phyloP scores from a whole-genome alignment of 2,888 invertebrate genomes.

The Thymelicus acteon region DNA sequence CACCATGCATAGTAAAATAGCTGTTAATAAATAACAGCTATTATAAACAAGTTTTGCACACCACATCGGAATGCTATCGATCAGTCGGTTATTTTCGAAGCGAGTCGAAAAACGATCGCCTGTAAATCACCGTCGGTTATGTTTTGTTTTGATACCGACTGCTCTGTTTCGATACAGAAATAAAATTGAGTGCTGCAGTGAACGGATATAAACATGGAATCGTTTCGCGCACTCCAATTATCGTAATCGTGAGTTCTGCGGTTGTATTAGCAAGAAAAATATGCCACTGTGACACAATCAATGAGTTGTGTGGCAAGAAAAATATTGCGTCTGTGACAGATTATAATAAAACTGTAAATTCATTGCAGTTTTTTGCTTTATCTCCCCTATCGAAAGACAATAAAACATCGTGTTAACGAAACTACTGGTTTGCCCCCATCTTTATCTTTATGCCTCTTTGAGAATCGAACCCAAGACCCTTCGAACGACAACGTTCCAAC shows the following conservation, averaged over 20 bases:
- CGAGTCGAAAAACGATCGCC: slow-evolving; percentile 39
- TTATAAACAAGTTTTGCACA: slow-evolving; percentile 29
- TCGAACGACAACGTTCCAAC: no score
- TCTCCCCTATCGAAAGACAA: no score
- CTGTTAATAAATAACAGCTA: background rate
- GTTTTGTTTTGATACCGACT: slow-evolving; percentile 38
- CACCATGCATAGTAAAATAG: no score
- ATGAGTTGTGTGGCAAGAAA: no score
- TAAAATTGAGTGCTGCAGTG: slow-evolving; percentile 36
- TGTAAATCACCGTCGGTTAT: slow-evolving; percentile 37
- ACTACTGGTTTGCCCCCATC: no score
- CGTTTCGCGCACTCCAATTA: background rate
- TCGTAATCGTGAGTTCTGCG: background rate
- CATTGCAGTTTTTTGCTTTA: no score
- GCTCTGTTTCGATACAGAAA: slow-evolving; percentile 35
- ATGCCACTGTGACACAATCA: background rate
- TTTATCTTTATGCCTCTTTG: no score
- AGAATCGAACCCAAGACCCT: no score
- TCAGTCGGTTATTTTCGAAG: slow-evolving; percentile 29
- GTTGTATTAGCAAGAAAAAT: no score
- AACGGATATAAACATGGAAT: slow-evolving; percentile 5
- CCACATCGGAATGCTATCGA: slow-evolving; percentile 35
- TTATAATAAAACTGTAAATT: no score
- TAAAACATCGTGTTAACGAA: no score
- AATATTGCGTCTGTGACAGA: no score